phyloP scores from a whole-genome alignment of 1,140 invertebrate species.

The Drosophila jambulina region DNA sequence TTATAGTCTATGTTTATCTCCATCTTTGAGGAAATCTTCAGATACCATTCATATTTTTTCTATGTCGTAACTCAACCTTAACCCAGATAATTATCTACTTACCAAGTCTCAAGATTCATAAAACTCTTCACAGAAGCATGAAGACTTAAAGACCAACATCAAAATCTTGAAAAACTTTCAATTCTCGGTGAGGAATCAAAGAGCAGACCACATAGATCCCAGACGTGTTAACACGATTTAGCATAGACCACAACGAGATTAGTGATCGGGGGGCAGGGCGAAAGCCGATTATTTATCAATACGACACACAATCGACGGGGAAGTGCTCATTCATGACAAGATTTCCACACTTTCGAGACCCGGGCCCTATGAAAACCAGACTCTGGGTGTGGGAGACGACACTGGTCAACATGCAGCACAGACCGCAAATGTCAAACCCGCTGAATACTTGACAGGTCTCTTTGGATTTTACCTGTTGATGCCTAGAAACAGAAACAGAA shows the following conservation, averaged over 20 bases:
- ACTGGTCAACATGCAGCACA: slow-evolving; percentile 53
- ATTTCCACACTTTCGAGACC: slow-evolving; percentile 66
- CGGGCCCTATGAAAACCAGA: slow-evolving; percentile 34
- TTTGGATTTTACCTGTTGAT: slow-evolving; percentile 71
- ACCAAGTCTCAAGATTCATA: slow-evolving; percentile 5
- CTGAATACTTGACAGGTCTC: slow-evolving; percentile 56
- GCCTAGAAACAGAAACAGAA: slow-evolving; percentile 41
- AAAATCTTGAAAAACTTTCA: slow-evolving; percentile 30
- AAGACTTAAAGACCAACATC: slow-evolving; percentile 2
- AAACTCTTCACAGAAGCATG: slow-evolving; percentile 24
- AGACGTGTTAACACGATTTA: slow-evolving; percentile 59
- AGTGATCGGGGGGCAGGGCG: background rate
- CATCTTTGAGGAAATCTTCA: slow-evolving; percentile 8
- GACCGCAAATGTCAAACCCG: slow-evolving; percentile 70
- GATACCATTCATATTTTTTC: slow-evolving; percentile 8
- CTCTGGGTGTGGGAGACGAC: slow-evolving; percentile 52
- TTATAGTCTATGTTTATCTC: slow-evolving; percentile 5
- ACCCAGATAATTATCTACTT: slow-evolving; percentile 43
- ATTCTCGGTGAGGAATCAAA: slow-evolving; percentile 10
- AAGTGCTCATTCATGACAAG: slow-evolving; percentile 71
- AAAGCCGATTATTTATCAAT: slow-evolving; percentile 74
- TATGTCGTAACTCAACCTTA: slow-evolving; percentile 45
- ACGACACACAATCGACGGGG: slow-evolving; percentile 60
- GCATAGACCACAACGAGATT: slow-evolving; percentile 27
- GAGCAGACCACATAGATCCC: slow-evolving; percentile 10